Base-by-base conservation (phyloP, 2,888 invertebrate species). In the Frankliniella intonsa region DNA sequence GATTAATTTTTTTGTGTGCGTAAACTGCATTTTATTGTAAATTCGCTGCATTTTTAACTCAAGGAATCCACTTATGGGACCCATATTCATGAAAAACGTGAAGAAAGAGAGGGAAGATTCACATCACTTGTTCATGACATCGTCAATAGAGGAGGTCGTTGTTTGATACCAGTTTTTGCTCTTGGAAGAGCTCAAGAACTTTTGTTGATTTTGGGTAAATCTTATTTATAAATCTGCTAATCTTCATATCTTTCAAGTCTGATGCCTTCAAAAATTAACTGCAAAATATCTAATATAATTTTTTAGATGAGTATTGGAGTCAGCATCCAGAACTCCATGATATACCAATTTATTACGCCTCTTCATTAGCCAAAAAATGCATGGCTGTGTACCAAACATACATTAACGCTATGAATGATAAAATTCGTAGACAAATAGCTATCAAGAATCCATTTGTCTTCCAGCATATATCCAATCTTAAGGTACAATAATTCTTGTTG, bases 301-400 rank as follows among this genome's bases (percentile, higher is more conserved):
- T 86, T 86, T 81, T 90, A 91, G 99, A 99, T 89, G 99, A 99
- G 88, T 99, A 94, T 89, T 99, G 99, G 99, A 94, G 96, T 51
- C 93, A 95, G 83, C 99, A 98, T 89, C 97, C 97, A 0, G 97
- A 98, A 88, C 90, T 99, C 14, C 99, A 99, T 85, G 98, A 99
- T 88, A 96, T 99, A 86, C 99, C 99, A 0, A 98, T 99, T 85
- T 99, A 99, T 90, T 99, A 99, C 90, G 99, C 99, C 14, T 99
- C 98, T 0, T 98, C 99, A 0, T 90, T 99, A 84, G 99, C 99
- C 80, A 99, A 99, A 89, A 99, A 99, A 88, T 99, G 99, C 87
- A 99, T 99, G 99, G 96, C 98, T 82, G 99, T 99, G 0, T 99
- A 99, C 90, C 99, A 99, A 89, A 99, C 99, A 0, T 99, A 98